phyloP scores from a whole-genome alignment of 2,797 vertebrate species.

The Hyperoplus lanceolatus region DNA sequence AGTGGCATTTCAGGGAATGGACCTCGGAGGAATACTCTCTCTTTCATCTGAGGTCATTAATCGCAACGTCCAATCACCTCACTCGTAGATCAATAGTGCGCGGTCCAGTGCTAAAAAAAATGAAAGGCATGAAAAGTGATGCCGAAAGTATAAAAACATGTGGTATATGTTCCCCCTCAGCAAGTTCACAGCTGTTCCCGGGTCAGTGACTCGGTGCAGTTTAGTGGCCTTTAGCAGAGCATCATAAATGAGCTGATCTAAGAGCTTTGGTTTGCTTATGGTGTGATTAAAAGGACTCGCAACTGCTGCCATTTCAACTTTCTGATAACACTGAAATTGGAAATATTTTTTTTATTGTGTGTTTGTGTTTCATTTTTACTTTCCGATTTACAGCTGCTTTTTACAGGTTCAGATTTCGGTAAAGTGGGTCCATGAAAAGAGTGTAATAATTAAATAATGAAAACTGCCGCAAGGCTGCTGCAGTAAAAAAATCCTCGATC shows the following conservation, averaged over 20 bases:
- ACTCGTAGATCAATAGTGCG: conserved; percentile 84
- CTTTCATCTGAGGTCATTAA: conserved; percentile 84
- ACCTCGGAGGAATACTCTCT: conserved; percentile 82
- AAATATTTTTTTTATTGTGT: conserved; percentile 5
- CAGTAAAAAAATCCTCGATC: conserved; percentile 68
- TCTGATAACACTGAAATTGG: conserved; percentile 17
- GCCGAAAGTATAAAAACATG: conserved; percentile 71
- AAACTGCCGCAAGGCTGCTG: conserved; percentile 49
- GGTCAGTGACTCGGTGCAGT: conserved; percentile 59
- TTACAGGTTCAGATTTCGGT: conserved; percentile 11
- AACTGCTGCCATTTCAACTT: conserved; percentile 42
- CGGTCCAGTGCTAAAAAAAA: conserved; percentile 74
- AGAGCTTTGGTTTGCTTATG: conserved; percentile 50
- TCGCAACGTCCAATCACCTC: conserved; percentile 81
- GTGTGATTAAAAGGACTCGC: conserved; percentile 38
- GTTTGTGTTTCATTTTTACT: conserved; percentile 15
- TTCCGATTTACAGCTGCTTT: conserved; percentile 40
- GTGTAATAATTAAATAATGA: conserved; percentile 58
- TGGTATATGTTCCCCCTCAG: conserved; percentile 68
- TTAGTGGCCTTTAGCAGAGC: conserved; percentile 57
- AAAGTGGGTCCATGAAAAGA: conserved; percentile 38
- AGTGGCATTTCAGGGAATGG: conserved; percentile 82
- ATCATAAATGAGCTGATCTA: conserved; percentile 60
- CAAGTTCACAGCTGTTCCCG: conserved; percentile 63
- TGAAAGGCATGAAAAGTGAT: conserved; percentile 76